Percentiles rank a stretch among this genome's conserved stretches.
These are phyloP conservation scores for Drosophila neonasuta DNA, from an alignment of 2,888 invertebrate species.

Conservation along the genomic window DNA sequence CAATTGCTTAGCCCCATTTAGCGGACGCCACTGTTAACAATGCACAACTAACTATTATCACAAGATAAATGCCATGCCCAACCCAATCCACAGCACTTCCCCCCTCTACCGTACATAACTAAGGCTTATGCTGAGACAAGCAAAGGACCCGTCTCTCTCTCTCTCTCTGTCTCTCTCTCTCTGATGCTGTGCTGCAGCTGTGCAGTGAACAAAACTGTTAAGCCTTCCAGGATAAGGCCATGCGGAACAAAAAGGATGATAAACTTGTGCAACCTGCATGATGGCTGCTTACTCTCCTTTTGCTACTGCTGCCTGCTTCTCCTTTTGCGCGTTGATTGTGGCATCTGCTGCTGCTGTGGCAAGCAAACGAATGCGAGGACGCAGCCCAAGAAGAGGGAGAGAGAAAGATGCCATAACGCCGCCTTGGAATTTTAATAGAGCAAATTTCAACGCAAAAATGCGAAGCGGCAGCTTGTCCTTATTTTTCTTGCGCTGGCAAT, in stretches of 20 bases:
- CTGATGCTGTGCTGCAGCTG: constrained; percentile 27
- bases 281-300: constrained; percentile 20
- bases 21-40: constrained; percentile 33
- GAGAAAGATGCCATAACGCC: constrained; percentile 51
- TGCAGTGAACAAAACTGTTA: constrained; percentile 62
- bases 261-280: constrained; percentile 64
- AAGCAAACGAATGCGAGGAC: not conserved
- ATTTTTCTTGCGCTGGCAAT: constrained; percentile 53
- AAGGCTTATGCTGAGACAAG: constrained; percentile 61
- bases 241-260: constrained; percentile 21
- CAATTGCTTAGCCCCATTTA: constrained; percentile 2
- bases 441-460: constrained; percentile 71
- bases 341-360: constrained; percentile 48
- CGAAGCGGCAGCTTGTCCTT: constrained; percentile 28
- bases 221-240: constrained; percentile 52
- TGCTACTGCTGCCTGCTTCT: constrained; percentile 4
- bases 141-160: constrained; percentile 2
- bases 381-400: not conserved
- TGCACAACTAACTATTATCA: constrained; percentile 73
- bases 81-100: not conserved
- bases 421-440: constrained; percentile 74
- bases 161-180: too few species aligned
- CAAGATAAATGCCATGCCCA: constrained; percentile 67
- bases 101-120: constrained; percentile 52
- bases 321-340: constrained; percentile 49